phyloP scores from a whole-genome alignment of 2,888 invertebrate genomes.

The Synergus umbraculus region DNA sequence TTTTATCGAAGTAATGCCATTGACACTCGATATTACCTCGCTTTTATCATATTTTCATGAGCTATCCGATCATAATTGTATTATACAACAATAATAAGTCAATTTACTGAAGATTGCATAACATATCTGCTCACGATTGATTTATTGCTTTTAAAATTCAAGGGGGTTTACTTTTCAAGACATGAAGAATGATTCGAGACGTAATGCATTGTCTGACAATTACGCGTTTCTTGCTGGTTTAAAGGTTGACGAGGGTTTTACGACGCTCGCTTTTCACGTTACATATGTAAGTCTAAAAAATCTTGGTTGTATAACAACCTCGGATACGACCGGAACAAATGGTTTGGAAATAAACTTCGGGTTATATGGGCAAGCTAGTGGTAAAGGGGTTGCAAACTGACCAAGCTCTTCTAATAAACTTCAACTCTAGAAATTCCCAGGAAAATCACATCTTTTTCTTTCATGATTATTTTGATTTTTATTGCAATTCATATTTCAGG shows the following conservation, averaged over 20 bases:
- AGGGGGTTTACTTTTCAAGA: too few species aligned
- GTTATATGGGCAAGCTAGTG: background rate
- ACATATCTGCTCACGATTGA: too few species aligned
- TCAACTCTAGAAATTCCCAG: background rate
- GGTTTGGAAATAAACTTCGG: constrained; percentile 20
- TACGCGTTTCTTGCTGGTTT: constrained; percentile 48
- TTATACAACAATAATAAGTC: too few species aligned
- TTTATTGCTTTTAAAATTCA: background rate
- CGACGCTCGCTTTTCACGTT: constrained; percentile 49
- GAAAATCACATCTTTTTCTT: too few species aligned
- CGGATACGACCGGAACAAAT: constrained; percentile 35
- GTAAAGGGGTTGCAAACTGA: constrained; percentile 41
- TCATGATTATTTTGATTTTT: too few species aligned
- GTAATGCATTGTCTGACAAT: constrained; percentile 43
- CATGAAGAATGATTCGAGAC: too few species aligned
- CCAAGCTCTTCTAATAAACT: constrained; percentile 14
- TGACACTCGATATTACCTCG: constrained; percentile 18
- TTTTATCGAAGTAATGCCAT: background rate
- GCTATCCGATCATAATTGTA: background rate
- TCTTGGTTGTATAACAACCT: constrained; percentile 51
- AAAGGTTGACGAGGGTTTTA: constrained; percentile 55
- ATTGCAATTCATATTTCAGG: too few species aligned
- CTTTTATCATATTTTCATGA: background rate
- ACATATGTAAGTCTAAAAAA: constrained; percentile 45
- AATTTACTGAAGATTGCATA: too few species aligned